phyloP scores from a whole-genome alignment of 2,797 vertebrate genomes.

The Geotrypetes seraphini region DNA sequence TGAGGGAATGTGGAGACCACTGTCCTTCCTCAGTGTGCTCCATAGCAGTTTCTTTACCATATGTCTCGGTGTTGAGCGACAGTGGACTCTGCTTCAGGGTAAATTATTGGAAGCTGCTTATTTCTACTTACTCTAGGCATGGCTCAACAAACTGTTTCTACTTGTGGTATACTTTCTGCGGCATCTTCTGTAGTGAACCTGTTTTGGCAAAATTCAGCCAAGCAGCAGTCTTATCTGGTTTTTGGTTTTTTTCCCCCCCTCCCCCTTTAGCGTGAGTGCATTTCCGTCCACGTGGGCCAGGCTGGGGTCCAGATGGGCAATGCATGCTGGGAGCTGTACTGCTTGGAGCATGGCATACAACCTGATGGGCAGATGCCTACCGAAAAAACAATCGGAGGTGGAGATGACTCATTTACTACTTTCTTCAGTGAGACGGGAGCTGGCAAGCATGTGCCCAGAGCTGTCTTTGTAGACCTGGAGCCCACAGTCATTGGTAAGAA shows the following conservation, averaged over 20 bases:
- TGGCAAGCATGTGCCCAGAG: constrained; percentile 83
- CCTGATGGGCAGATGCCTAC: constrained; percentile 78
- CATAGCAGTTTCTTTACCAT: too few species aligned
- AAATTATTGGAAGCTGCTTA: too few species aligned
- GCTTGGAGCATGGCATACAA: constrained; percentile 68
- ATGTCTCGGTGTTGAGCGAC: too few species aligned
- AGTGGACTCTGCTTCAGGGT: too few species aligned
- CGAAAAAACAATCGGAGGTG: constrained; percentile 72
- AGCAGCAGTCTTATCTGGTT: too few species aligned
- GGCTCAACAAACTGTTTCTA: too few species aligned
- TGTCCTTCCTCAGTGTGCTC: too few species aligned
- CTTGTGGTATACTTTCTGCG: too few species aligned
- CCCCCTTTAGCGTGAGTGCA: constrained; percentile 62
- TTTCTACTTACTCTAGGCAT: too few species aligned
- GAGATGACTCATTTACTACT: constrained; percentile 80
- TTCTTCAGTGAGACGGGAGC: constrained; percentile 86
- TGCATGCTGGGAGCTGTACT: constrained; percentile 73
- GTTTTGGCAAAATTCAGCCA: too few species aligned
- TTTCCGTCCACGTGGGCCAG: constrained; percentile 78
- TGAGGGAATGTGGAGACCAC: too few species aligned
- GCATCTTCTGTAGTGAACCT: too few species aligned
- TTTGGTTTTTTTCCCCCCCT: not conserved
- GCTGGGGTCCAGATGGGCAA: constrained; percentile 77
- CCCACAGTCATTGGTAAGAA: constrained; percentile 81
- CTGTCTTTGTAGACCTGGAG: constrained; percentile 82